Evolutionary conservation across 2,888 invertebrate genomes (phyloP).

Genomic region (Thumatha senex): DNA sequence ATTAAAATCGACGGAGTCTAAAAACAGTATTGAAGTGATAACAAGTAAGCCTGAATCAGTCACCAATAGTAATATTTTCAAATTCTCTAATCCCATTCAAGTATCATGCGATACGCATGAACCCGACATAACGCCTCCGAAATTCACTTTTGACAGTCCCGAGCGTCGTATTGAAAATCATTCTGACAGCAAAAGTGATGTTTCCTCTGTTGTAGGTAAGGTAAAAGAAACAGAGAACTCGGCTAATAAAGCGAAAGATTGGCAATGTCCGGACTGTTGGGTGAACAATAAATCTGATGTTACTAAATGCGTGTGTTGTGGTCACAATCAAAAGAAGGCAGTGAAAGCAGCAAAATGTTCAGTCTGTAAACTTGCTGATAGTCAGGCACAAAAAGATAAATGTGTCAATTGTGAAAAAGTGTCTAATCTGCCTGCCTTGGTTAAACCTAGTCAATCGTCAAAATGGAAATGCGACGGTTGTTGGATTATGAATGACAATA

Average conservation of each 20-base stretch:
- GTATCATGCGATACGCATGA: conserved; percentile 40
- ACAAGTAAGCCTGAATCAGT: conserved; percentile 37
- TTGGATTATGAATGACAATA: conserved; percentile 51
- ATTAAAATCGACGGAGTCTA: conserved; percentile 9
- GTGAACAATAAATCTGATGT: conserved; percentile 45
- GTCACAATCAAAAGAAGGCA: conserved; percentile 30
- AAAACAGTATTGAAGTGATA: conserved; percentile 10
- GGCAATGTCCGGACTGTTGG: conserved; percentile 55
- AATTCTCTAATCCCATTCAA: conserved; percentile 58
- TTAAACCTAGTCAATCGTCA: conserved; percentile 22
- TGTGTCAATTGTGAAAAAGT: conserved; percentile 49
- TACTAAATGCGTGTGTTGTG: conserved; percentile 57
- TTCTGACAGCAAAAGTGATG: conserved; percentile 22
- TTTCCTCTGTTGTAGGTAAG: conserved; percentile 35
- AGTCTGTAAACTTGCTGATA: conserved; percentile 45
- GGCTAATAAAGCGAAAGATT: conserved; percentile 31
- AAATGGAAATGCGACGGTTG: conserved; percentile 61
- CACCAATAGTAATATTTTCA: conserved; percentile 41
- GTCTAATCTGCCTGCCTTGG: background rate
- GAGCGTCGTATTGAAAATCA: conserved; percentile 42
- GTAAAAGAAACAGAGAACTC: conserved; percentile 26
- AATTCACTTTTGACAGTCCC: conserved; percentile 56
- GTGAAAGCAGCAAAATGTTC: conserved; percentile 37
- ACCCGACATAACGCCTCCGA: conserved; percentile 27
- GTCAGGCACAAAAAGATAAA: conserved; percentile 37